Conservation (phyloP, 2,797 vertebrate genomes). For the Hippoglossus hippoglossus region DNA sequence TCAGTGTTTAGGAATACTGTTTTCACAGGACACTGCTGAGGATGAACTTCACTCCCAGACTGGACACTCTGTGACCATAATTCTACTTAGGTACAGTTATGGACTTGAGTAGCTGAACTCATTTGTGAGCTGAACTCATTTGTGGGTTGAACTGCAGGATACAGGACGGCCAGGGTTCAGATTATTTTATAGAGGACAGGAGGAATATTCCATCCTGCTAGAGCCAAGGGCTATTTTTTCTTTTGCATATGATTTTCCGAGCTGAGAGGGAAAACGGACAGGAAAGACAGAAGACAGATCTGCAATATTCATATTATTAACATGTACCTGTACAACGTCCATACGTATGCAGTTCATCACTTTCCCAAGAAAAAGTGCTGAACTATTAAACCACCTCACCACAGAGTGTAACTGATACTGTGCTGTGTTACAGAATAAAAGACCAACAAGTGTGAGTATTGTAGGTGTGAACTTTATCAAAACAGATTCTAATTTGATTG, state of each 20-base stretch:
- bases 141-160: conserved; percentile 2
- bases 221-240: conserved; percentile 11
- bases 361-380: conserved; percentile 31
- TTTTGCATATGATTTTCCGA: conserved; percentile 37
- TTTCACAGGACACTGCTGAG: conserved; percentile 50
- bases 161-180: conserved; percentile 4
- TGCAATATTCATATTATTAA: conserved; percentile 35
- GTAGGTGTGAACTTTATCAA: neutral
- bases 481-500: neutral
- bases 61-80: conserved; percentile 20
- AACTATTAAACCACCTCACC: conserved; percentile 5
- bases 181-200: conserved; percentile 17
- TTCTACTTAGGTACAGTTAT: conserved; percentile 43
- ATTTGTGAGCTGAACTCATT: neutral
- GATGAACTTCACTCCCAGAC: conserved; percentile 48
- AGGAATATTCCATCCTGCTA: conserved; percentile 5
- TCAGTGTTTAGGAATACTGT: conserved; percentile 47
- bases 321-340: conserved; percentile 7
- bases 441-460: neutral
- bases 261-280: conserved; percentile 33
- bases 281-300: conserved; percentile 18
- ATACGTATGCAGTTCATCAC: conserved; percentile 27
- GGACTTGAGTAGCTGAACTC: conserved; percentile 24
- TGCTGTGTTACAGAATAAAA: conserved; percentile 16
- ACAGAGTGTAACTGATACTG: neutral